Percentiles rank a stretch among this genome's conserved stretches.
Evolutionary conservation across 1,140 invertebrate species (phyloP).

Genomic region (Onthophagus taurus): DNA sequence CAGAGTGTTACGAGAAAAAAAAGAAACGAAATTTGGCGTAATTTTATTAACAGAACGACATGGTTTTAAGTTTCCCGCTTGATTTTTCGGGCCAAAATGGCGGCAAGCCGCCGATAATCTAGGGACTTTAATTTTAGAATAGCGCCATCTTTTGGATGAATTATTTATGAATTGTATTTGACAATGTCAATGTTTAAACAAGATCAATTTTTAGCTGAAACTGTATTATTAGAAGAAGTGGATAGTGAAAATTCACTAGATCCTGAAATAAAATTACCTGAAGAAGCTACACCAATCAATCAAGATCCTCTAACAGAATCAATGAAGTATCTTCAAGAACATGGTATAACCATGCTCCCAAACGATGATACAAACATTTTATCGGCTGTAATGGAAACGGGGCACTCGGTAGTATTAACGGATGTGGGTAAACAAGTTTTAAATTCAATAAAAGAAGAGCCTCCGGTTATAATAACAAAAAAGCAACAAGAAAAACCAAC

Average conservation of each 20-base stretch:
- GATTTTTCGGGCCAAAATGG: no score
- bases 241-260: slow-evolving; percentile 18
- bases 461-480: slow-evolving; percentile 38
- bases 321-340: slow-evolving; percentile 61
- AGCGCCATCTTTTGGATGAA: neutral
- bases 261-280: neutral
- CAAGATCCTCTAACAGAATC: slow-evolving; percentile 25
- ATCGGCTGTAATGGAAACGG: slow-evolving; percentile 68
- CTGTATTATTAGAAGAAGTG: slow-evolving; percentile 16
- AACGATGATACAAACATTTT: slow-evolving; percentile 62
- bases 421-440: slow-evolving; percentile 67
- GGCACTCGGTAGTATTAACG: slow-evolving; percentile 67
- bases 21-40: no score
- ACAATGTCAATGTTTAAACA: slow-evolving; percentile 16
- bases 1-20: no score
- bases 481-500: slow-evolving; percentile 22
- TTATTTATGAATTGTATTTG: slow-evolving; percentile 24
- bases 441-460: slow-evolving; percentile 48
- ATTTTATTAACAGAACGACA: no score
- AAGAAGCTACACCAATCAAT: slow-evolving; percentile 2
- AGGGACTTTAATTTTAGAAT: no score
- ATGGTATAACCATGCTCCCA: slow-evolving; percentile 72
- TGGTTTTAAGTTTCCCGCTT: no score
- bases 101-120: no score
- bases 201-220: slow-evolving; percentile 11